Base-by-base conservation (phyloP, 2,888 invertebrate genomes). In the Tenthredo distinguenda region DNA sequence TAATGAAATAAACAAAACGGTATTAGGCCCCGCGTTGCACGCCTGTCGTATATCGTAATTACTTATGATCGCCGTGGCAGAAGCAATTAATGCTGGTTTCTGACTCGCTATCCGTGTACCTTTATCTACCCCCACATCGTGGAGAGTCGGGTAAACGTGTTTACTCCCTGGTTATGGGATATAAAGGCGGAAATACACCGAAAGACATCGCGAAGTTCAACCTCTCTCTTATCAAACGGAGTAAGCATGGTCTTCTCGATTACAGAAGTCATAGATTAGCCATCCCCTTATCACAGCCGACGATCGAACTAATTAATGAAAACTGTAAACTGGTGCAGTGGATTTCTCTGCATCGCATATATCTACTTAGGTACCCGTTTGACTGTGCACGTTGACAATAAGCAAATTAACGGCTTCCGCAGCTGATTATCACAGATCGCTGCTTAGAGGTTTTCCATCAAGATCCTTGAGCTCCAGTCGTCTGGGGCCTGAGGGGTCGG, bases 21-120 rank as follows among this genome's bases (percentile, higher is more conserved):
- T 62, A 81, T 81, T 55, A 31, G 31, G n/a, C 18, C 34, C 26
- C 34, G 34, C 10, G 18, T 50, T 77, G 34, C 34, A 77, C 55
- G 77, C 77, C 77, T 77, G 77, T 77, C 77, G 18, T 31, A 31
- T 18, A 81, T 81, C 40, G 81, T 81, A 62, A 81, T 81, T 81
- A 81, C 58, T 62, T 62, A 81, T 81, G 58, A 81, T 81, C 58
- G 62, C 81, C 62, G 77, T 81, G 81, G 40, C 81, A 62, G 58
- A 81, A 62, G 62, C 62, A 81, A 81, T 81, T 81, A 81, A 62
- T 81, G 62, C 81, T 31, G 62, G 50, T 81, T 81, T 62, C 62
- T 21, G 2, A 81, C 34, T 62, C 31, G 62, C 62, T 62, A 37
- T 40, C 62, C 21, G 81, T 81, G 62, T 26, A 2, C 58, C 37